Conservation (phyloP, 2,113 vertebrate species). For the Oncorhynchus keta region DNA sequence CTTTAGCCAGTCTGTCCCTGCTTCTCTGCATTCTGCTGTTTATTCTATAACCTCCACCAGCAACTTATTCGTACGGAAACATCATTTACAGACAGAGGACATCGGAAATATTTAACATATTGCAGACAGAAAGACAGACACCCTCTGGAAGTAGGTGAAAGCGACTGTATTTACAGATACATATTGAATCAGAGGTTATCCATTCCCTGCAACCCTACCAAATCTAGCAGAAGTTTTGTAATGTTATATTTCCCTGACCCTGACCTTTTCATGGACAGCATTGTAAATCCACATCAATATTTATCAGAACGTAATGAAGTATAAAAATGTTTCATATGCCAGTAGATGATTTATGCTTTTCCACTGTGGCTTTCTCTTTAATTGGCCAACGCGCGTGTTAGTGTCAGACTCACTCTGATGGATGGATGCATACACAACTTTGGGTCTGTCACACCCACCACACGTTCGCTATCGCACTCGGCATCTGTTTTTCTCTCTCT, state of each 20-base stretch:
- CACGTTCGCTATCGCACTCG: background rate
- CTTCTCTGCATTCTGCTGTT: too few species aligned
- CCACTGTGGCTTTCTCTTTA: slow-evolving; percentile 43
- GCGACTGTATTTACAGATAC: background rate
- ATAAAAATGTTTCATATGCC: slow-evolving; percentile 36
- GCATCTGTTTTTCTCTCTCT: slow-evolving; percentile 19
- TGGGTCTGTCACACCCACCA: slow-evolving; percentile 28
- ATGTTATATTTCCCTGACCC: slow-evolving; percentile 22
- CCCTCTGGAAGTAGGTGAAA: background rate
- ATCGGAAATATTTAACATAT: background rate
- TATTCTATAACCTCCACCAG: background rate
- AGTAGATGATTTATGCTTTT: slow-evolving; percentile 59
- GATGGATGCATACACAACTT: slow-evolving; percentile 58
- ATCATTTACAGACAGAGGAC: background rate
- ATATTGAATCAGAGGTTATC: slow-evolving; percentile 9
- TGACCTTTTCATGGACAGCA: slow-evolving; percentile 35
- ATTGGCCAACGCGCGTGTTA: slow-evolving; percentile 59
- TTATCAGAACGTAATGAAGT: slow-evolving; percentile 60
- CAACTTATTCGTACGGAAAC: background rate
- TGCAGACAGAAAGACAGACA: background rate
- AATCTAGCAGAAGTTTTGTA: slow-evolving; percentile 24
- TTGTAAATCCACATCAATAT: slow-evolving; percentile 59
- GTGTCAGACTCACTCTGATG: slow-evolving; percentile 59
- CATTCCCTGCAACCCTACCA: slow-evolving; percentile 19
- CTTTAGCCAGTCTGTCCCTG: too few species aligned